Conservation (phyloP, 2,113 vertebrate species). For the Opisthocomus hoazin region DNA sequence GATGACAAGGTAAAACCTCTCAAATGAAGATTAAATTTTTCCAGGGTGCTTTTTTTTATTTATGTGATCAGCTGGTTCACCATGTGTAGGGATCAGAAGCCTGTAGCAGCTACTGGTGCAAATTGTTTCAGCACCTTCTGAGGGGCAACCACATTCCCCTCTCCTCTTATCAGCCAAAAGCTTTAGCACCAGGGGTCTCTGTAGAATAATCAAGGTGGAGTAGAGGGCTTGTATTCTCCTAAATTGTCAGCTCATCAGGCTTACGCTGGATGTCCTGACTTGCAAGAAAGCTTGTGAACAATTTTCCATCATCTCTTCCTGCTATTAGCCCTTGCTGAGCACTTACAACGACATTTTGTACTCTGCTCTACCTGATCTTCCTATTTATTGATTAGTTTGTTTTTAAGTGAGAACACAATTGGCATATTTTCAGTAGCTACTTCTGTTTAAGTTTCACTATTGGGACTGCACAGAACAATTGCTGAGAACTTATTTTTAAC, state of each 20-base stretch:
- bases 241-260: neutral
- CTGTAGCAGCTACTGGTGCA: neutral
- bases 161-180: neutral
- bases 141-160: accelerated
- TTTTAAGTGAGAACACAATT: neutral
- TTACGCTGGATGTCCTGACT: neutral
- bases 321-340: neutral
- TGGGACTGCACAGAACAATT: neutral
- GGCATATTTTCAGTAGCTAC: neutral
- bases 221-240: neutral
- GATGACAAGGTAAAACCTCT: neutral
- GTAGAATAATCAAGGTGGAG: neutral
- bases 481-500: neutral
- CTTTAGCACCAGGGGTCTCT: neutral
- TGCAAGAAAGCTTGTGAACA: neutral
- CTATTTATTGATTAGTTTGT: neutral
- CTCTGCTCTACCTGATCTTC: neutral
- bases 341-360: neutral
- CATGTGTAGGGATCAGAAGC: neutral
- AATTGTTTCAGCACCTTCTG: neutral
- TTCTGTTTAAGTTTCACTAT: neutral
- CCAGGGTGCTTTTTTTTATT: neutral
- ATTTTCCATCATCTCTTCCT: neutral
- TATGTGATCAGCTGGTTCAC: neutral
- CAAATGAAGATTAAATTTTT: neutral